Conservation (phyloP, 2,888 invertebrate species). For the Nomada fucata region DNA sequence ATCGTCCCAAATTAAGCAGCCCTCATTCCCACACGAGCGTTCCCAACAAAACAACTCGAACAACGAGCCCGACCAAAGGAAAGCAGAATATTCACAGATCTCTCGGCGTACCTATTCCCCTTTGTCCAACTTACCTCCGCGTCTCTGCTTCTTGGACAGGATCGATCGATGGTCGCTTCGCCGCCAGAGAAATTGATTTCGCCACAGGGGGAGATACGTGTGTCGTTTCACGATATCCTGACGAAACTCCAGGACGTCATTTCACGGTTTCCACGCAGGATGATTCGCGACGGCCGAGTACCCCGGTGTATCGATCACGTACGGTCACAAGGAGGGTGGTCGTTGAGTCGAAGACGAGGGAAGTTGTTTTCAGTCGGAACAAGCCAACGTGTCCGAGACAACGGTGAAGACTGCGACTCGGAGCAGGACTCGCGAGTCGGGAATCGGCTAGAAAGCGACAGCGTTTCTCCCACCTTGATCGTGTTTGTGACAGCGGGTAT, state of each 20-base stretch:
- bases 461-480: constrained; percentile 44
- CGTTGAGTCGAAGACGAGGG: not conserved
- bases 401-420: constrained; percentile 36
- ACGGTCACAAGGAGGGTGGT: not conserved
- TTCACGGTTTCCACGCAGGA: constrained; percentile 3
- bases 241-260: not conserved
- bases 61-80: no score
- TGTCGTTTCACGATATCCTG: not conserved
- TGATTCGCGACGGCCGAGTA: not conserved
- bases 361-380: not conserved
- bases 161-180: no score
- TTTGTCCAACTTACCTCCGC: no score
- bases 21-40: no score
- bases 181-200: not conserved
- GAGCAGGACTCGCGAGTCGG: constrained; percentile 4
- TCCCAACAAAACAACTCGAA: no score
- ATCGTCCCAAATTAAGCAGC: no score
- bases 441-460: constrained; percentile 39
- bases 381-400: constrained; percentile 25
- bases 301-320: not conserved
- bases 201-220: no score
- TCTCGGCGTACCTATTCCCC: not conserved
- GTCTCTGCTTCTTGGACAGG: no score
- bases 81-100: no score
- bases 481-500: constrained; percentile 13